These are phyloP conservation scores for Tinea pellionella DNA, from an alignment of 2,888 invertebrate species.

Conservation along the genomic window DNA sequence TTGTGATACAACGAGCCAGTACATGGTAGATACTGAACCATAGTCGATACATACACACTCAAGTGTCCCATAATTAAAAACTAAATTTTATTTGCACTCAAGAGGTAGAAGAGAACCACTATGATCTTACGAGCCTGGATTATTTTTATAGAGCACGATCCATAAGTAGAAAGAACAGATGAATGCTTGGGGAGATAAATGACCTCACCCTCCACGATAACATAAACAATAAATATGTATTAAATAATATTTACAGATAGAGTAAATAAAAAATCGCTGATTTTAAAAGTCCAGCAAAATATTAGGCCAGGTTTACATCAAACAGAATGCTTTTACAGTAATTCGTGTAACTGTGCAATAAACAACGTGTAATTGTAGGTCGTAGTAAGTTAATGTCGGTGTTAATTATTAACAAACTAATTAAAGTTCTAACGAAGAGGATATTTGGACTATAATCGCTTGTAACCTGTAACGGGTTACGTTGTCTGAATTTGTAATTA, in stretches of 20 bases:
- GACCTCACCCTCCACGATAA: too few relatives aligned
- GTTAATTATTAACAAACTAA: conserved; percentile 18
- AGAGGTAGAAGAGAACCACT: too few relatives aligned
- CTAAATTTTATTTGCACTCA: too few relatives aligned
- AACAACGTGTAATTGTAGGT: conserved; percentile 24
- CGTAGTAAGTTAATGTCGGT: conserved; percentile 23
- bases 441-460: neutral
- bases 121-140: too few relatives aligned
- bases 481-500: conserved; percentile 8
- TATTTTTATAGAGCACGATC: too few relatives aligned
- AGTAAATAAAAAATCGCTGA: neutral
- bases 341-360: conserved; percentile 21
- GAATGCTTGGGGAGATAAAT: too few relatives aligned
- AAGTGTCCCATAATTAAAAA: too few relatives aligned
- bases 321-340: conserved; percentile 18
- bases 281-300: neutral
- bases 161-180: too few relatives aligned
- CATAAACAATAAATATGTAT: too few relatives aligned
- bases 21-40: too few relatives aligned
- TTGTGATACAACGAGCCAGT: too few relatives aligned
- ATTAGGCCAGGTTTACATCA: neutral
- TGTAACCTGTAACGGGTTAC: conserved; percentile 1
- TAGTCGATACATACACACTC: too few relatives aligned
- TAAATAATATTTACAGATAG: neutral
- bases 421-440: conserved; percentile 19